A percentile compares a stretch with the other conserved stretches of the same genome.
Conservation (phyloP, 2,797 vertebrate species). For the Potorous gilbertii region DNA sequence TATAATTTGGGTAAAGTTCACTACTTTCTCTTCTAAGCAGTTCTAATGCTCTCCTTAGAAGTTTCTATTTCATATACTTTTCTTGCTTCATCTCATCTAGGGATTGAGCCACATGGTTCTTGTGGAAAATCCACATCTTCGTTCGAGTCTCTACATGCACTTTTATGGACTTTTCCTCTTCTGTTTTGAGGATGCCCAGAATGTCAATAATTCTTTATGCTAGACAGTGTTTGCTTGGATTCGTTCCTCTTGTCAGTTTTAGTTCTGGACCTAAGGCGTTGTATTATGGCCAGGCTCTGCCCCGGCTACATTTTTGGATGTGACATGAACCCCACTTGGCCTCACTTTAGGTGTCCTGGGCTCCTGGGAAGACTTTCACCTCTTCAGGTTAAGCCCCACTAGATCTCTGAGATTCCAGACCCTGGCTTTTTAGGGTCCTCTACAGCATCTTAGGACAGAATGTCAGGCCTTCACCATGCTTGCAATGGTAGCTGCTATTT, state of each 20-base stretch:
- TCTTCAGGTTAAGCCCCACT: background rate
- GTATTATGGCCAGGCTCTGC: background rate
- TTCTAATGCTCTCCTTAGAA: background rate
- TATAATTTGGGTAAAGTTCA: too few species aligned
- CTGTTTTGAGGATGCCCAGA: background rate
- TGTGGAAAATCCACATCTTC: background rate
- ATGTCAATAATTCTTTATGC: background rate
- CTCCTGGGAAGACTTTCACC: background rate
- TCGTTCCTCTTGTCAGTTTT: background rate
- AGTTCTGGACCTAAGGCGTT: background rate
- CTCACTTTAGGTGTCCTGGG: too few species aligned
- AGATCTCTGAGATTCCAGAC: background rate
- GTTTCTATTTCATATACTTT: background rate
- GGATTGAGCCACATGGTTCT: background rate
- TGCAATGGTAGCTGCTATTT: background rate
- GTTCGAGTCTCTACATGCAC: background rate
- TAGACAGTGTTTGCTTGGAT: background rate
- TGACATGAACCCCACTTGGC: rapidly evolving
- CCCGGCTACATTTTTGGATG: background rate
- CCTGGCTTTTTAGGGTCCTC: background rate
- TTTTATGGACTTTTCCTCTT: background rate
- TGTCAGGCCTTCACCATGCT: too few species aligned
- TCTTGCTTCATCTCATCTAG: background rate
- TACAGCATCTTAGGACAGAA: background rate
- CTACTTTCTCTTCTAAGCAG: background rate